A percentile compares a stretch with the other conserved stretches of the same genome.
phyloP scores from a whole-genome alignment of 2,888 invertebrate species.

The Rhagonycha fulva region DNA sequence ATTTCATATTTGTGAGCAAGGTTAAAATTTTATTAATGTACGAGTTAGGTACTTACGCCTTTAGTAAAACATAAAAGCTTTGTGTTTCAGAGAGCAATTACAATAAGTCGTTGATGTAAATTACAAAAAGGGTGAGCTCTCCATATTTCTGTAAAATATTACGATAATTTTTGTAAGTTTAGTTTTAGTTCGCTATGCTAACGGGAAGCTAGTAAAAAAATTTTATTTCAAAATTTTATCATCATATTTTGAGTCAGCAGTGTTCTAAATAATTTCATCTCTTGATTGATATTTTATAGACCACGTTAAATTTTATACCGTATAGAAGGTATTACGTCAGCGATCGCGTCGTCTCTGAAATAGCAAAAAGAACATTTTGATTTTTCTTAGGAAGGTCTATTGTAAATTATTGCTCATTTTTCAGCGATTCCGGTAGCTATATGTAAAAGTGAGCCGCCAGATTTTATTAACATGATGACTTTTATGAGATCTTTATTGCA shows the following conservation, averaged over 20 bases:
- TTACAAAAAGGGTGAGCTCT: not conserved
- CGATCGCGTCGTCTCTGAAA: not conserved
- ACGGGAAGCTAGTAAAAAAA: not conserved
- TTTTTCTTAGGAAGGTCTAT: conserved; percentile 10
- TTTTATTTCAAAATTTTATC: conserved; percentile 15
- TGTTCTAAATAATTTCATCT: conserved; percentile 22
- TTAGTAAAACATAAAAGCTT: not conserved
- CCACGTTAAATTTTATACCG: conserved; percentile 1
- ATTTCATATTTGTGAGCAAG: not conserved
- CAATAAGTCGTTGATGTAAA: not conserved
- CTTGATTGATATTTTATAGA: conserved; percentile 25
- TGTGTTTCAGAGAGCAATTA: not conserved
- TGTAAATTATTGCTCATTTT: conserved; percentile 27
- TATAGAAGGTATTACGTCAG: not conserved
- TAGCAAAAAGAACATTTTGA: conserved; percentile 19
- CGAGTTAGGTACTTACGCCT: not conserved
- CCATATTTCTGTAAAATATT: not conserved
- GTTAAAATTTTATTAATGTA: not conserved
- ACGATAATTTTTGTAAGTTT: not conserved
- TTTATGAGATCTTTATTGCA: conserved; percentile 34
- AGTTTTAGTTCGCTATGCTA: not conserved
- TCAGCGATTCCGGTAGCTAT: conserved; percentile 25
- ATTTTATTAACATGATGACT: conserved; percentile 26
- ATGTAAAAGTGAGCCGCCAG: conserved; percentile 19
- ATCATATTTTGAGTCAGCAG: conserved; percentile 26